Percentiles rank a stretch among this genome's conserved stretches.
Evolutionary conservation across 2,888 invertebrate species (phyloP).

Genomic region (Troglohyphantes excavatus): DNA sequence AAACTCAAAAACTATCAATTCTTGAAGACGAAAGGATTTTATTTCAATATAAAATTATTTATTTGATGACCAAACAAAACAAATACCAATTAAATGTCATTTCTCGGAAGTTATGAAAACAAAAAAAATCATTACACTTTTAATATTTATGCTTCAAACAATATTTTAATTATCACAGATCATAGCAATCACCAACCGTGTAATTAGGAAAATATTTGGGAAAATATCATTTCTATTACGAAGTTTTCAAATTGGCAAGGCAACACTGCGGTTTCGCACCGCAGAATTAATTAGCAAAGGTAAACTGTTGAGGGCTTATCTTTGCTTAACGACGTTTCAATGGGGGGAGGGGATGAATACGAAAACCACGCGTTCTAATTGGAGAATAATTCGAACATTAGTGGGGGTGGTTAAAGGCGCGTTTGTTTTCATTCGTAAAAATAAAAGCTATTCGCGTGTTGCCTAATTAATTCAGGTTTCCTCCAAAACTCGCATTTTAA

Average conservation of each 20-base stretch:
- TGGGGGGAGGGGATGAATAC: conserved; percentile 36
- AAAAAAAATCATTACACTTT: neutral
- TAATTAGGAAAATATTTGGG: conserved; percentile 9
- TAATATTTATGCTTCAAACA: neutral
- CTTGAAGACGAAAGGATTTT: no score
- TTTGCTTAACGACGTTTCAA: conserved; percentile 39
- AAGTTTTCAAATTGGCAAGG: neutral
- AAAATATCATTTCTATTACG: neutral
- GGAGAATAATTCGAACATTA: conserved; percentile 48
- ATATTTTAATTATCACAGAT: neutral
- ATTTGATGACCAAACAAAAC: no score
- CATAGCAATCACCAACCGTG: neutral
- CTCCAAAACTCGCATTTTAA: conserved; percentile 33
- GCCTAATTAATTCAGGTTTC: conserved; percentile 38
- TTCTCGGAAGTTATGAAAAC: neutral
- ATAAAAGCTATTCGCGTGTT: conserved; percentile 21
- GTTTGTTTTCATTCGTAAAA: conserved; percentile 21
- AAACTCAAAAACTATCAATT: no score
- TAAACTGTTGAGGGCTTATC: conserved; percentile 51
- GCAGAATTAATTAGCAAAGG: conserved; percentile 53
- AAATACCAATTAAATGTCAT: neutral
- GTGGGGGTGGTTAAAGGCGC: conserved; percentile 30
- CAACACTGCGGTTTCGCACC: conserved; percentile 18
- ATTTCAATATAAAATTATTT: no score
- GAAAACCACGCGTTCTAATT: conserved; percentile 50